Evolutionary conservation across 2,888 invertebrate genomes (phyloP), one percentile per base, ranked within the genome.

Genomic region (Apodemia hepburni): DNA sequence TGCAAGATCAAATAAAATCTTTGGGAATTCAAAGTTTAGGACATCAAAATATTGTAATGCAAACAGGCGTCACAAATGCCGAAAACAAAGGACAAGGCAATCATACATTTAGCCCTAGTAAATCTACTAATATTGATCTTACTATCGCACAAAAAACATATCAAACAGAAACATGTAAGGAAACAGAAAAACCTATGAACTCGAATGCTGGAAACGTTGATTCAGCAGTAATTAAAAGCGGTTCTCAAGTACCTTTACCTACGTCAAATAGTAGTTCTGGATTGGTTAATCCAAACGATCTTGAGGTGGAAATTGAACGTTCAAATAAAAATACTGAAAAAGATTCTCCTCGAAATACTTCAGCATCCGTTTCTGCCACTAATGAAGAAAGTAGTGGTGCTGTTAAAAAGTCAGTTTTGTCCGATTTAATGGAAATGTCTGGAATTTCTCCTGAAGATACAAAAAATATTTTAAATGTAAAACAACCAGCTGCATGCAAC

Each of bases 361-460:
- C 12, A 57, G n/a, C n/a, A 15, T 8, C 15, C 11, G 15, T 27
- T 22, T 15, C 27, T 27, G 60, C 38, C 18, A 51, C 12, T 51
- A 59, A 58, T 54, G 54, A 6, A 22, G 17, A 29, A 22, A 54
- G 2, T 27, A 17, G 15, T 60, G 22, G 3, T 7, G 7, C n/a
- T 51, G 27, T 35, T 9, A 66, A 69, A 64, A 69, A 87, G 69
- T 78, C 84, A 58, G 78, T 91, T 68, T 66, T 91, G 38, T 89
- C 88, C 0, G 89, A 90, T 73, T 78, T 91, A 67, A 91, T 91
- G 91, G 83, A 84, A 78, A 87, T 91, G 87, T 90, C 90, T 11
- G 91, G 91, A 11, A 91, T 91, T 71, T 80, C 81, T 15, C 7
- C 58, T 47, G 35, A 62, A 45, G 45, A 35, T 49, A 35, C 35